These are phyloP conservation scores for Stichopus horrens DNA, from an alignment of 53 echinoderm and acorn worm species.

Conservation along the genomic window DNA sequence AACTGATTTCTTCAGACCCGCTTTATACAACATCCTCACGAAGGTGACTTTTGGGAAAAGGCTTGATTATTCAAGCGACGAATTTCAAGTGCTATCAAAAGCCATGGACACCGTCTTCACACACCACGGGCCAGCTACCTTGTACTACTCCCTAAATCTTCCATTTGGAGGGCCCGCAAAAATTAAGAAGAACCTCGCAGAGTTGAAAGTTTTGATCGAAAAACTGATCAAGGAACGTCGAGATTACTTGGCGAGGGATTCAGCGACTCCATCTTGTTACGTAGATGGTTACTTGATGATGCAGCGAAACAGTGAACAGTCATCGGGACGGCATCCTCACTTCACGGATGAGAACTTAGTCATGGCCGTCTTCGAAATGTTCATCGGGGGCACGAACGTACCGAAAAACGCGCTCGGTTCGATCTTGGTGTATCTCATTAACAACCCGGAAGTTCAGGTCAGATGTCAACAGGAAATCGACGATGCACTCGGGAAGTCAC, in stretches of 20 bases:
- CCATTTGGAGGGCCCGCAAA: not conserved
- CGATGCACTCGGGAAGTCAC: not conserved
- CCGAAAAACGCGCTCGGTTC: not conserved
- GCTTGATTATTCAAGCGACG: not conserved
- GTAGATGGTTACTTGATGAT: slow-evolving; percentile 13
- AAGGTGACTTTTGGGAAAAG: slow-evolving; percentile 24
- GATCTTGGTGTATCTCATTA: slow-evolving; percentile 16
- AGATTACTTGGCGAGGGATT: not conserved
- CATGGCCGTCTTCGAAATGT: slow-evolving; percentile 18
- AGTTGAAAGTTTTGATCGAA: not conserved
- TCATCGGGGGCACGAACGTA: slow-evolving; percentile 10
- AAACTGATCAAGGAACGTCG: slow-evolving; percentile 8
- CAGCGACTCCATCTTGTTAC: slow-evolving; percentile 30
- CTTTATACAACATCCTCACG: slow-evolving; percentile 14
- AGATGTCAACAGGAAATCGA: slow-evolving; percentile 20
- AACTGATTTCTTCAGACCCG: not conserved
- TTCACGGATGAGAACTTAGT: slow-evolving; percentile 32
- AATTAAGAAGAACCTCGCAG: not conserved
- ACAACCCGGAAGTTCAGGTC: slow-evolving; percentile 31
- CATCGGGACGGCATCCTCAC: not conserved
- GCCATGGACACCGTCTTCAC: not conserved
- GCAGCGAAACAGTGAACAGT: not conserved
- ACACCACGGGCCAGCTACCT: slow-evolving; percentile 1
- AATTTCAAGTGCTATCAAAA: not conserved
- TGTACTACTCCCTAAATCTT: slow-evolving; percentile 12